phyloP scores from a whole-genome alignment of 2,888 invertebrate species.

The Colostygia pectinataria region DNA sequence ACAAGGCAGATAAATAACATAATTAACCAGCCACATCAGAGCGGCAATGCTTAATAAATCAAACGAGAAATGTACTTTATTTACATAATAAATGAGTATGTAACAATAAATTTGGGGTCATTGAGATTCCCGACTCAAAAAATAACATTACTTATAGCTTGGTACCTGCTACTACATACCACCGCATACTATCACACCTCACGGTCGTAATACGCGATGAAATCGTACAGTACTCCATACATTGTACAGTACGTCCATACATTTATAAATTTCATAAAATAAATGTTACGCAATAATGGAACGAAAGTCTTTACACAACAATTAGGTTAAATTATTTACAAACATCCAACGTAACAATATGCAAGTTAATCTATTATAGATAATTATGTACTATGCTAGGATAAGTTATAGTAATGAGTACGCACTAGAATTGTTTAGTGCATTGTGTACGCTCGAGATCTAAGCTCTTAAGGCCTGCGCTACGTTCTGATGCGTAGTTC shows the following conservation, averaged over 20 bases:
- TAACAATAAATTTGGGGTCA: slow-evolving; percentile 49
- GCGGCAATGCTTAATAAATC: slow-evolving; percentile 53
- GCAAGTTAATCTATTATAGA: slow-evolving; percentile 31
- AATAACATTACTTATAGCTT: slow-evolving; percentile 30
- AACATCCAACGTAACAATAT: slow-evolving; percentile 63
- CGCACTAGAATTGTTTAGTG: slow-evolving; percentile 12
- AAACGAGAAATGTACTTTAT: slow-evolving; percentile 59
- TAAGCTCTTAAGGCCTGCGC: background rate
- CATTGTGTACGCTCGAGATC: slow-evolving; percentile 19
- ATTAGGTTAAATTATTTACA: slow-evolving; percentile 59
- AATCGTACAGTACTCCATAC: slow-evolving; percentile 16
- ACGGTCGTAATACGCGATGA: slow-evolving; percentile 9
- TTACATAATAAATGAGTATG: slow-evolving; percentile 66
- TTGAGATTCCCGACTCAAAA: slow-evolving; percentile 48
- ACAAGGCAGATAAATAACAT: slow-evolving; percentile 35
- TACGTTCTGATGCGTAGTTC: background rate
- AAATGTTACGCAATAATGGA: slow-evolving; percentile 48
- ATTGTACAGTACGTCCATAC: too few species aligned
- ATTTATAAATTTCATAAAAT: slow-evolving; percentile 32
- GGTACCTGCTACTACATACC: background rate
- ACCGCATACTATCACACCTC: slow-evolving; percentile 1
- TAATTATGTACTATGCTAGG: slow-evolving; percentile 21
- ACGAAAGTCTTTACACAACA: slow-evolving; percentile 75
- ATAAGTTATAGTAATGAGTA: slow-evolving; percentile 13
- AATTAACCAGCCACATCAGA: slow-evolving; percentile 35